Conservation (phyloP, 2,888 invertebrate genomes). For the Lomographa bimaculata region DNA sequence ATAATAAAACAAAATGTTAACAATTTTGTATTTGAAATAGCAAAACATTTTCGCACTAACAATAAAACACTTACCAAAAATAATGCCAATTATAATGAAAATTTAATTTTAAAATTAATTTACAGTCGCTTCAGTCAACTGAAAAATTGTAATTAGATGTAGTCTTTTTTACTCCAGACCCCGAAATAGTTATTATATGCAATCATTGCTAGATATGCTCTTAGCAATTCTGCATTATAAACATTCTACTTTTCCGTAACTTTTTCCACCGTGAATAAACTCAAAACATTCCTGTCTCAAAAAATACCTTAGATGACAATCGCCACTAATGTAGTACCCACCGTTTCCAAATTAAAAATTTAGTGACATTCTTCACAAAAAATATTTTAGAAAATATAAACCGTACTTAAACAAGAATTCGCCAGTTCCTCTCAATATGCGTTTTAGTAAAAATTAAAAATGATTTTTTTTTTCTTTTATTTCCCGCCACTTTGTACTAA, state of each 20-base stretch:
- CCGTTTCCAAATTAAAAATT: too few species aligned
- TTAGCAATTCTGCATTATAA: conserved; percentile 22
- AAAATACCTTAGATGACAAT: conserved; percentile 4
- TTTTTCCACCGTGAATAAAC: conserved; percentile 8
- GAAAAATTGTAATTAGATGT: conserved; percentile 23
- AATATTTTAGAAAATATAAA: too few species aligned
- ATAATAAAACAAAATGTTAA: conserved; percentile 60
- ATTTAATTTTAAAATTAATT: conserved; percentile 41
- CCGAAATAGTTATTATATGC: conserved; percentile 33
- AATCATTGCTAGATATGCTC: conserved; percentile 34
- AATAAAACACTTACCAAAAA: conserved; percentile 58
- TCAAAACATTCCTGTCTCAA: conserved; percentile 16
- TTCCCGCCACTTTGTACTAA: conserved; percentile 45
- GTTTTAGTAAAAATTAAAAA: too few species aligned
- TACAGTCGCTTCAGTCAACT: conserved; percentile 42
- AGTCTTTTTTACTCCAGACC: conserved; percentile 24
- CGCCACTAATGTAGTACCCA: too few species aligned
- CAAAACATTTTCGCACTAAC: conserved; percentile 54
- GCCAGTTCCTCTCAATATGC: neutral
- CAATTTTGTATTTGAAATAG: conserved; percentile 55
- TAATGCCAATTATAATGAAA: conserved; percentile 50
- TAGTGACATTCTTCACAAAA: too few species aligned
- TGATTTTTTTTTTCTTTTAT: too few species aligned
- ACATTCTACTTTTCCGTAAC: conserved; percentile 3
- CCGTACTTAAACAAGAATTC: too few species aligned